Percentiles rank a stretch among this genome's conserved stretches.
Conservation (phyloP, 1,140 invertebrate species). For the Drosophila jambulina region DNA sequence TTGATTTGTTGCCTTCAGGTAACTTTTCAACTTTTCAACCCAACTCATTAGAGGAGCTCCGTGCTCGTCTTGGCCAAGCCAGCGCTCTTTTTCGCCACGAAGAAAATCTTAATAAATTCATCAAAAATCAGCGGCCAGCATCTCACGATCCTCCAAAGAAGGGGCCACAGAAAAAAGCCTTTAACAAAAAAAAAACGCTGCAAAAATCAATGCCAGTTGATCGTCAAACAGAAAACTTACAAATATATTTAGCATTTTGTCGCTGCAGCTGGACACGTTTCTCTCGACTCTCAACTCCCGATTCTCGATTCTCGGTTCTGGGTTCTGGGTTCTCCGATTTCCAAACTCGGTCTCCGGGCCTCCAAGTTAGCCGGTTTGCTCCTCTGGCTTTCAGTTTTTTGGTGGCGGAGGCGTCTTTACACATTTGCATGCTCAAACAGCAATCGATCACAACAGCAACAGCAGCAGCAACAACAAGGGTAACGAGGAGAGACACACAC, state of each 20-base stretch:
- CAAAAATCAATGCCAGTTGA: constrained; percentile 76
- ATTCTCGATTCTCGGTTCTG: constrained; percentile 16
- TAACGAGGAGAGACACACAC: constrained; percentile 56
- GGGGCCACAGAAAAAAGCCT: constrained; percentile 3
- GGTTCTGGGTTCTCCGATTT: constrained; percentile 23
- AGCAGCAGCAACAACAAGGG: constrained; percentile 41
- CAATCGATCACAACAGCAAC: constrained; percentile 78
- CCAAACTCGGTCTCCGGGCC: constrained; percentile 21
- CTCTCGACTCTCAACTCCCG: not conserved
- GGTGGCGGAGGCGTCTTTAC: constrained; percentile 81
- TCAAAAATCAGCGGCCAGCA: constrained; percentile 77
- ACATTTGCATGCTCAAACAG: constrained; percentile 84
- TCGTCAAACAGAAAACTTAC: constrained; percentile 79
- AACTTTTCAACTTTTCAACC: constrained; percentile 61
- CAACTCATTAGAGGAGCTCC: constrained; percentile 68
- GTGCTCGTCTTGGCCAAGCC: constrained; percentile 15
- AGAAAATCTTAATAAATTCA: constrained; percentile 82
- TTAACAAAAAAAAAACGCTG: constrained; percentile 6
- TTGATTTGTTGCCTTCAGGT: constrained; percentile 64
- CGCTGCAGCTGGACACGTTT: constrained; percentile 65
- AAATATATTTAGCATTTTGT: constrained; percentile 82
- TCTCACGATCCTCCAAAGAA: constrained; percentile 68
- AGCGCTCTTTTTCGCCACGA: constrained; percentile 30
- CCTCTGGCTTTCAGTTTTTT: constrained; percentile 37
- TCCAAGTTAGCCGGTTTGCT: constrained; percentile 51